These are phyloP conservation scores for Phalacrocorax carbo DNA, from an alignment of 2,113 vertebrate genomes.

Conservation along the genomic window DNA sequence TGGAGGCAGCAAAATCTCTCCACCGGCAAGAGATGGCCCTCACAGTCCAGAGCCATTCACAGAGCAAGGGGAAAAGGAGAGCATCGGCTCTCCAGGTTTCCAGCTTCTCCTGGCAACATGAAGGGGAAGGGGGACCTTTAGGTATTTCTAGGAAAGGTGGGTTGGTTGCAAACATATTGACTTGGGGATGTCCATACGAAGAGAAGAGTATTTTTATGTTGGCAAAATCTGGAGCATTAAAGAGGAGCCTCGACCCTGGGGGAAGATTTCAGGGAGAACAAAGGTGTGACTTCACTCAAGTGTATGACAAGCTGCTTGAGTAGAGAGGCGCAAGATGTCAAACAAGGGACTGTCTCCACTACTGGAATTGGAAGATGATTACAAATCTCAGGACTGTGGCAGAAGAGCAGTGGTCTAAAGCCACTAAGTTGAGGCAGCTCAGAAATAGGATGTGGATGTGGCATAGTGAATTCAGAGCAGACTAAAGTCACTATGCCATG, in stretches of 20 bases:
- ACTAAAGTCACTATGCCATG: not conserved
- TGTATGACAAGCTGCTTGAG: not conserved
- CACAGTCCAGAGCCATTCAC: not conserved
- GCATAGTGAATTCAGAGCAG: not conserved
- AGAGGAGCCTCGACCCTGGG: not conserved
- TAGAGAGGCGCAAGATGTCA: not conserved
- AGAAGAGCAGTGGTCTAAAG: not conserved
- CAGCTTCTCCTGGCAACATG: not conserved
- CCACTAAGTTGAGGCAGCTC: not conserved
- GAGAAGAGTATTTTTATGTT: not conserved
- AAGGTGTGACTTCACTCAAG: not conserved
- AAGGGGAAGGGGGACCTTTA: not conserved
- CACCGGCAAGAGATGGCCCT: fast-evolving
- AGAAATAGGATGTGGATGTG: not conserved
- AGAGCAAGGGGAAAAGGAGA: not conserved
- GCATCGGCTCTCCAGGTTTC: fast-evolving
- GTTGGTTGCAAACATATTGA: not conserved
- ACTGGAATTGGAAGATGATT: not conserved
- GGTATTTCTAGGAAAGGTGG: not conserved
- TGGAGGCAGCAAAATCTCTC: not conserved
- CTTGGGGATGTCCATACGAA: not conserved
- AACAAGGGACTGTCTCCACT: not conserved
- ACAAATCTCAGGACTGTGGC: not conserved
- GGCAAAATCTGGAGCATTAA: not conserved
- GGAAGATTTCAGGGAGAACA: not conserved